phyloP scores from a whole-genome alignment of 2,888 invertebrate genomes.

The Uropetala carovei region DNA sequence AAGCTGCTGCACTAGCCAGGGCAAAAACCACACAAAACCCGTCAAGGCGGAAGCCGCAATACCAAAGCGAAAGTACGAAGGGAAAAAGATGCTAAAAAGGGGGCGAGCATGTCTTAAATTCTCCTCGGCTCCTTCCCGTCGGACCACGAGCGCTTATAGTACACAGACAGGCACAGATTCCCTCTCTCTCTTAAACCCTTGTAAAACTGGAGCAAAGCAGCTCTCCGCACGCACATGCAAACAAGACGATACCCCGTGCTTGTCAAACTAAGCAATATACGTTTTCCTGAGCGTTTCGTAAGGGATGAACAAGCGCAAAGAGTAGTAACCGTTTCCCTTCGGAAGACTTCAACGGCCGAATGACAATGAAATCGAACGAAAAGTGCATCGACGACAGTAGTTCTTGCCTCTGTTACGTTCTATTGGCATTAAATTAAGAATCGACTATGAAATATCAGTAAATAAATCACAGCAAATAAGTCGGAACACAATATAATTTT shows the following conservation, averaged over 20 bases:
- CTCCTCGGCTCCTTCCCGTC: not conserved
- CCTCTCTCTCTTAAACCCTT: constrained; percentile 5
- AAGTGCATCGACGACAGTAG: not conserved
- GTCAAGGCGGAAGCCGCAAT: constrained; percentile 10
- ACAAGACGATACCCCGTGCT: not conserved
- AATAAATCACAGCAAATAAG: too few relatives aligned
- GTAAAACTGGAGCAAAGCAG: constrained; percentile 29
- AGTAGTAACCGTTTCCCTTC: not conserved
- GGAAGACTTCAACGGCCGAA: not conserved
- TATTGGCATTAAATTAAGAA: too few relatives aligned
- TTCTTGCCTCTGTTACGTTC: not conserved
- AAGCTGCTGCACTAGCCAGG: not conserved
- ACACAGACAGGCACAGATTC: not conserved
- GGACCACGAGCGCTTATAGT: not conserved
- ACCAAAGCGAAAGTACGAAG: not conserved
- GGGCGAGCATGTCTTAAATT: constrained; percentile 32
- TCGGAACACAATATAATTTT: too few relatives aligned
- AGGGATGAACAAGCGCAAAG: not conserved
- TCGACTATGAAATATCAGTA: too few relatives aligned
- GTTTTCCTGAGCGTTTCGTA: constrained; percentile 11
- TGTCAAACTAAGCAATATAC: constrained; percentile 24
- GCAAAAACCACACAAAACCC: not conserved
- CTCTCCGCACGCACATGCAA: not conserved
- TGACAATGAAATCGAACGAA: constrained; percentile 24
- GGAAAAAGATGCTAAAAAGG: constrained; percentile 6